A percentile compares a stretch with the other conserved stretches of the same genome.
phyloP scores from a whole-genome alignment of 2,888 invertebrate species.

The Diaphora mendica region DNA sequence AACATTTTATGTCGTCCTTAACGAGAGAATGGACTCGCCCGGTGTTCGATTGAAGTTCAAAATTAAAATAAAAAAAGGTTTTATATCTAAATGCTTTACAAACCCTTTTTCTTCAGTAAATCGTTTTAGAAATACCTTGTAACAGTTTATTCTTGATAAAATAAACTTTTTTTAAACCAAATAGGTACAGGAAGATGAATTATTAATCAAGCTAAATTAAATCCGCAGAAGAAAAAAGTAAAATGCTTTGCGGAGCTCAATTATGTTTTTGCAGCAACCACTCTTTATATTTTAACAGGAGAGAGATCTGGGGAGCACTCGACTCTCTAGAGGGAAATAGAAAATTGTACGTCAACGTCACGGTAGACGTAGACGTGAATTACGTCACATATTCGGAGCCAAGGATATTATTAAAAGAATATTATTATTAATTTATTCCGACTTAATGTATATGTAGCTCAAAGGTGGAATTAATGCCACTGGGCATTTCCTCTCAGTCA shows the following conservation, averaged over 20 bases:
- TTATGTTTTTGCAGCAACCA: conserved; percentile 6
- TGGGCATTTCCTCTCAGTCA: too few species aligned
- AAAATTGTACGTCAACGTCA: conserved; percentile 1
- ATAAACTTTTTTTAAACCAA: not conserved
- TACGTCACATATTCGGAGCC: not conserved
- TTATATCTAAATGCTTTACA: not conserved
- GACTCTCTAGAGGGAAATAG: conserved; percentile 10
- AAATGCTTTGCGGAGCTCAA: conserved; percentile 1
- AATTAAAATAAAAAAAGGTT: too few species aligned
- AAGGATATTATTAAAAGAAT: not conserved
- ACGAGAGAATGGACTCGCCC: not conserved
- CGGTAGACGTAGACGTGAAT: not conserved
- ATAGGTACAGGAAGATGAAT: not conserved
- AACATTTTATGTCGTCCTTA: not conserved
- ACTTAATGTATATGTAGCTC: too few species aligned
- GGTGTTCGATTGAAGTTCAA: too few species aligned
- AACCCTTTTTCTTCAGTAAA: not conserved
- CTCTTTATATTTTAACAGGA: conserved; percentile 10
- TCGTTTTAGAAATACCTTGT: not conserved
- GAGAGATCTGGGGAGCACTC: conserved; percentile 1
- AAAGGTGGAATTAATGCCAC: too few species aligned
- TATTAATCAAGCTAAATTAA: conserved; percentile 3
- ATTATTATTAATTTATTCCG: too few species aligned
- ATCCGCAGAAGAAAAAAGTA: not conserved
- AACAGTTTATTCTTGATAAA: not conserved